A percentile compares a stretch with the other conserved stretches of the same genome.
phyloP scores from a whole-genome alignment of 2,888 invertebrate genomes.

The Eristalinus aeneus region DNA sequence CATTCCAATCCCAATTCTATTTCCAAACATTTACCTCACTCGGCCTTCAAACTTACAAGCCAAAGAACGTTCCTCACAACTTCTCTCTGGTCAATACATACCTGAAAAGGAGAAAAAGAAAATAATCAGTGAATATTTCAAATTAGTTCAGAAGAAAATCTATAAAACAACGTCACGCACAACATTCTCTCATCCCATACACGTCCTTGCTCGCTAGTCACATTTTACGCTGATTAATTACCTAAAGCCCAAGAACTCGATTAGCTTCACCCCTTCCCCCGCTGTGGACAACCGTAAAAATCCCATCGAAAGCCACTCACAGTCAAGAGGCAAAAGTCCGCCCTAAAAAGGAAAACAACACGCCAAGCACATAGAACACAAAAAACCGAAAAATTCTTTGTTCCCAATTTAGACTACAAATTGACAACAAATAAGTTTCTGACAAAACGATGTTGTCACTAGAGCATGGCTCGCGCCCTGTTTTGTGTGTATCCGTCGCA shows the following conservation, averaged over 20 bases:
- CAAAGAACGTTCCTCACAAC: not conserved
- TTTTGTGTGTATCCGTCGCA: not conserved
- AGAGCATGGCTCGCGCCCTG: conserved; percentile 44
- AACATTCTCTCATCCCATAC: not conserved
- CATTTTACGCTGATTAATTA: conserved; percentile 31
- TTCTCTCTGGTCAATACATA: conserved; percentile 37
- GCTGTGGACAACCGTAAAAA: conserved; percentile 9
- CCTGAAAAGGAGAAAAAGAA: conserved; percentile 43
- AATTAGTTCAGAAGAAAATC: not conserved
- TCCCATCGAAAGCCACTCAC: not conserved
- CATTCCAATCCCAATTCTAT: not conserved
- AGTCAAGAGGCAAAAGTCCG: not conserved
- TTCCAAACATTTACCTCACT: not conserved
- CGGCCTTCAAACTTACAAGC: not conserved
- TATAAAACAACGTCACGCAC: not conserved
- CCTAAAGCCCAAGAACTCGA: conserved; percentile 10
- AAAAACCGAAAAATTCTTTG: conserved; percentile 21
- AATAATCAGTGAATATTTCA: not conserved
- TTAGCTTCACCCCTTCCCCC: not conserved
- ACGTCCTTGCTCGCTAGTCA: not conserved
- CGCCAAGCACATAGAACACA: not conserved
- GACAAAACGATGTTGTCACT: conserved; percentile 33
- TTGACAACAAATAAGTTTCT: conserved; percentile 59
- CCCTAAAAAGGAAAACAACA: conserved; percentile 1
- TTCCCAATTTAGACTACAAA: conserved; percentile 59